A percentile compares a stretch with the other conserved stretches of the same genome.
These are phyloP conservation scores for Oryzias curvinotus DNA, from an alignment of 2,113 vertebrate species.

Conservation along the genomic window DNA sequence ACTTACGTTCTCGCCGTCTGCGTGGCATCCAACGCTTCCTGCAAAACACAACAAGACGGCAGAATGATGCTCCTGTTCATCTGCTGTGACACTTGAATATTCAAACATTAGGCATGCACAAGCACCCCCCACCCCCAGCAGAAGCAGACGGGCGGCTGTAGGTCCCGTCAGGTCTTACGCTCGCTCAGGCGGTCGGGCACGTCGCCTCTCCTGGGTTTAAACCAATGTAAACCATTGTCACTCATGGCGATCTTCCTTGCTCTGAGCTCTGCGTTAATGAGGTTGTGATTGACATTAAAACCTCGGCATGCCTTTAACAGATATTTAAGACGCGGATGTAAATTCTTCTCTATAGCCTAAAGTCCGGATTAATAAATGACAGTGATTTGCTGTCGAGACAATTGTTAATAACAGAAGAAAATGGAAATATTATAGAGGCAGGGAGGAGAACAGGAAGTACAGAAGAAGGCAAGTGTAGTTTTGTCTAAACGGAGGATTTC, in stretches of 20 bases:
- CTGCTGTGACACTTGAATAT: constrained; percentile 39
- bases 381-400: constrained; percentile 59
- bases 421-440: constrained; percentile 57
- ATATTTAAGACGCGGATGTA: constrained; percentile 64
- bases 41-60: constrained; percentile 35
- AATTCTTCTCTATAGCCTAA: constrained; percentile 64
- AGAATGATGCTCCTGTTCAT: constrained; percentile 11
- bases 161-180: constrained; percentile 43
- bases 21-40: constrained; percentile 52
- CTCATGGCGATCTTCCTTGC: constrained; percentile 47
- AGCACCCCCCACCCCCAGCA: constrained; percentile 38
- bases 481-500: constrained; percentile 53
- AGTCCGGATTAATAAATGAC: constrained; percentile 68
- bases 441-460: constrained; percentile 23
- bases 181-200: constrained; percentile 38
- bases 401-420: constrained; percentile 59
- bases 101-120: constrained; percentile 38
- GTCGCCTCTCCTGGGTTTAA: constrained; percentile 33
- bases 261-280: constrained; percentile 63
- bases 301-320: constrained; percentile 45
- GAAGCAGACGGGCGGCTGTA: constrained; percentile 17
- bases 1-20: constrained; percentile 52
- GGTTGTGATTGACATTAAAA: constrained; percentile 75
- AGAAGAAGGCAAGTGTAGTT: constrained; percentile 27
- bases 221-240: constrained; percentile 60